Percentiles rank a stretch among this genome's conserved stretches.
Evolutionary conservation across 2,113 vertebrate species (phyloP).

Genomic region (Pangasianodon gigas): DNA sequence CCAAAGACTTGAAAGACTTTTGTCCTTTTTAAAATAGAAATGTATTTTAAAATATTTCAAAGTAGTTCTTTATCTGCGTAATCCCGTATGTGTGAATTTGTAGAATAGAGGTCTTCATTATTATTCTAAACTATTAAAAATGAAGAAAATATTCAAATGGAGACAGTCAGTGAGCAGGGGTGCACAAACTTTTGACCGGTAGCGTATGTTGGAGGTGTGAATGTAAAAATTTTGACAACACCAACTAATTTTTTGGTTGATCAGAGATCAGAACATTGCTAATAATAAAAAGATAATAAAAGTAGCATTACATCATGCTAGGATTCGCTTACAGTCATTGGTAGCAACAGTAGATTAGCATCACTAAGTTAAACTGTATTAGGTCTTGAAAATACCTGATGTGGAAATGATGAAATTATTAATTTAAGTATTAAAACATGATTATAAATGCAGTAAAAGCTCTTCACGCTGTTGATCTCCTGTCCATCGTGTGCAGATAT

Average conservation of each 20-base stretch:
- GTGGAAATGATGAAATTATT: too few species aligned
- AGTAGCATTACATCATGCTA: background rate
- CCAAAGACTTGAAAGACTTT: background rate
- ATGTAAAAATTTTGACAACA: background rate
- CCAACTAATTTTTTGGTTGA: background rate
- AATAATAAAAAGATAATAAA: background rate
- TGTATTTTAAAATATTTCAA: too few species aligned
- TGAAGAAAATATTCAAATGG: background rate
- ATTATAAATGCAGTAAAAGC: background rate
- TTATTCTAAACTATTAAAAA: background rate
- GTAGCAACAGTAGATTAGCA: background rate
- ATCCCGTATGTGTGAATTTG: background rate
- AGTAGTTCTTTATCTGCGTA: too few species aligned
- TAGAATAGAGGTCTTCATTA: background rate
- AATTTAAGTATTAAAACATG: too few species aligned
- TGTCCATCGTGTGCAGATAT: slow-evolving; percentile 73
- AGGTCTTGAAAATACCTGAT: too few species aligned
- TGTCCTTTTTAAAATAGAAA: too few species aligned
- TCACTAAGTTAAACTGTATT: background rate
- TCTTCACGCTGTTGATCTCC: background rate
- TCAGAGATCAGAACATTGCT: too few species aligned
- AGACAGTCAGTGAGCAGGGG: background rate
- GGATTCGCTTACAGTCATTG: background rate
- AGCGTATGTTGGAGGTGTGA: background rate
- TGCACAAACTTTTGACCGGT: background rate